Evolutionary conservation across 2,113 vertebrate species (phyloP), one percentile per base, ranked within the genome.

Genomic region (Lepisosteus osseus): DNA sequence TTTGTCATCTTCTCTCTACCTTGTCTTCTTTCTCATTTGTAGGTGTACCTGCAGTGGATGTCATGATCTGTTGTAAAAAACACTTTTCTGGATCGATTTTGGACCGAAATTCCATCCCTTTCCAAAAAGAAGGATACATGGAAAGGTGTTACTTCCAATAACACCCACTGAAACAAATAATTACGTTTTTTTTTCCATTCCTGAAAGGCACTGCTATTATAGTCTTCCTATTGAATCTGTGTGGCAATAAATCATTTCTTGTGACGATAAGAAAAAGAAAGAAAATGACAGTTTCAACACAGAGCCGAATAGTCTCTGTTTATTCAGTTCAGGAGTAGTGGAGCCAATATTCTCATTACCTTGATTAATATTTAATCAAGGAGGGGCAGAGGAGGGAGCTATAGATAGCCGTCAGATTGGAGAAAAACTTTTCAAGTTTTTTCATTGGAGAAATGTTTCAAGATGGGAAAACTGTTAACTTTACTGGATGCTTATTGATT

Each of bases 271-370:
- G 57, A n/a, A n/a, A 59, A 59, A 59, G 47, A 51, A 51, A 51
- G 47, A 51, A 51, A 51, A 14, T 59, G 57, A 59, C 57, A 59
- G 5, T 13, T 15, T 59, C 5, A 13, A 59, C 11, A 59, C 11
- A 15, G 57, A 59, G 57, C 12, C 12, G 12, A 5, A 59, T 15
- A 3, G 57, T 6, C 14, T n/a, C 14, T 59, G 57, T 59, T 59
- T 15, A n/a, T 59, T 59, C 57, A 59, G n/a, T 59, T n/a, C 57
- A 59, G 57, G 4, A 59, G 57, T 13, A 59, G 9, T n/a, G 3
- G 14, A 59, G 57, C 57, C 57, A 59, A 59, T 59, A 59, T 59
- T 59, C 8, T 59, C 57, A 59, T 59, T 59, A 59, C 57, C 57
- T 14, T 59, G 57, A 59, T 59, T 59, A 59, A 59, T 59, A 59